These are phyloP conservation scores for Orchesellides sinensis DNA, from an alignment of 2,888 invertebrate genomes.

Conservation along the genomic window DNA sequence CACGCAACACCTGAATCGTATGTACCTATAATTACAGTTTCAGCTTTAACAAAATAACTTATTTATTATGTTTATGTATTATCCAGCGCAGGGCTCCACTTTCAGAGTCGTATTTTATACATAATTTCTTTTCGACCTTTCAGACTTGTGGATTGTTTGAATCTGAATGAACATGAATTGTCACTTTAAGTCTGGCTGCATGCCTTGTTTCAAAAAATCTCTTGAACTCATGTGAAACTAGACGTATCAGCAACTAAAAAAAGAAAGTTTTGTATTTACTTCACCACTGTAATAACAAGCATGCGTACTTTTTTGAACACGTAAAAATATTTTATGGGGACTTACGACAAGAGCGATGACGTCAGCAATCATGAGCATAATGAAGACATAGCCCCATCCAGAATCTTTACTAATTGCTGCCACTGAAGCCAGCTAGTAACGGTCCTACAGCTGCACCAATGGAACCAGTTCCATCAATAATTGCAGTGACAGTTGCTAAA, in stretches of 20 bases:
- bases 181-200: slow-evolving; percentile 70
- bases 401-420: slow-evolving; percentile 78
- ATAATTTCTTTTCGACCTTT: no score
- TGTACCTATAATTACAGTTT: no score
- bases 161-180: slow-evolving; percentile 59
- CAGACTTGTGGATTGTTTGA: slow-evolving; percentile 50
- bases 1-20: no score
- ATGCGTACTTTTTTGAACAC: neutral
- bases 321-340: neutral
- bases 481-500: slow-evolving; percentile 97
- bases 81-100: no score
- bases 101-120: no score
- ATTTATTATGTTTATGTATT: no score
- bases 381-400: slow-evolving; percentile 92
- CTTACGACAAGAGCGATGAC: slow-evolving; percentile 85
- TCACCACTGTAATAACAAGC: neutral
- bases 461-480: slow-evolving; percentile 97
- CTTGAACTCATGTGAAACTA: slow-evolving; percentile 77
- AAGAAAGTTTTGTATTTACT: slow-evolving; percentile 15
- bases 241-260: slow-evolving; percentile 77
- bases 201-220: slow-evolving; percentile 69
- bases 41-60: no score
- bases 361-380: slow-evolving; percentile 92
- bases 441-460: slow-evolving; percentile 96
- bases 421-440: slow-evolving; percentile 89